Evolutionary conservation across 2,888 invertebrate genomes (phyloP).

Genomic region (Caenorhabditis afra): DNA sequence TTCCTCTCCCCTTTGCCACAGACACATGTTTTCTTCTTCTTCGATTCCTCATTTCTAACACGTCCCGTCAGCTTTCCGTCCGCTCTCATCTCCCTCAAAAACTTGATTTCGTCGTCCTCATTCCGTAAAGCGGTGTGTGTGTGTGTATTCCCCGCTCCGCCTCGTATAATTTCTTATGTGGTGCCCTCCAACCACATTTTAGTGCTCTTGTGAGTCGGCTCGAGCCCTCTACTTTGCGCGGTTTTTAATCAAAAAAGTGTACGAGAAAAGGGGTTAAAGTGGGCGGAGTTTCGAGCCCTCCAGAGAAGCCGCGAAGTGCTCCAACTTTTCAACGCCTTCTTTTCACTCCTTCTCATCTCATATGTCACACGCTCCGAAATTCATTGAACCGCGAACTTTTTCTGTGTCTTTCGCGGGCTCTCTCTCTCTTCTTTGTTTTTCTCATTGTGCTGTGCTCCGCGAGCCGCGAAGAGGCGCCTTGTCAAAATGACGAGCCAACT

Average conservation of each 20-base stretch:
- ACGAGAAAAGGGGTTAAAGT: not conserved
- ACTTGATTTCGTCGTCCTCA: too few species aligned
- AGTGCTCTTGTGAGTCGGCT: constrained; percentile 4
- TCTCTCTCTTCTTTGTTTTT: not conserved
- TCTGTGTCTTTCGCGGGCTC: constrained; percentile 16
- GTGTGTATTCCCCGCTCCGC: not conserved
- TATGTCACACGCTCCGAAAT: constrained; percentile 19
- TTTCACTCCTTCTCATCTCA: not conserved
- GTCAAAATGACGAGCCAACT: constrained; percentile 11
- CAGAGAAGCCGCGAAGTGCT: not conserved
- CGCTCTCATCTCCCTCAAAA: too few species aligned
- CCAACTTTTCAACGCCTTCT: constrained; percentile 25
- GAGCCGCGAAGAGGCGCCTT: not conserved
- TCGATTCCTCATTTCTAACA: too few species aligned
- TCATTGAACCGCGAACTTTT: constrained; percentile 19
- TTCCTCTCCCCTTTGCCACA: not conserved
- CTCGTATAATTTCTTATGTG: constrained; percentile 12
- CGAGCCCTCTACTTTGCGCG: not conserved
- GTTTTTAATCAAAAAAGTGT: constrained; percentile 42
- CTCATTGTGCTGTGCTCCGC: not conserved
- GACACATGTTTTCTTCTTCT: too few species aligned
- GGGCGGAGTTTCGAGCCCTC: not conserved
- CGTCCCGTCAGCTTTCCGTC: too few species aligned
- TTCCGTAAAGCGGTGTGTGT: too few species aligned
- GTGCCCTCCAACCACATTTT: constrained; percentile 6